Conservation (phyloP, 2,888 invertebrate species). For the Nephrotoma flavescens region DNA sequence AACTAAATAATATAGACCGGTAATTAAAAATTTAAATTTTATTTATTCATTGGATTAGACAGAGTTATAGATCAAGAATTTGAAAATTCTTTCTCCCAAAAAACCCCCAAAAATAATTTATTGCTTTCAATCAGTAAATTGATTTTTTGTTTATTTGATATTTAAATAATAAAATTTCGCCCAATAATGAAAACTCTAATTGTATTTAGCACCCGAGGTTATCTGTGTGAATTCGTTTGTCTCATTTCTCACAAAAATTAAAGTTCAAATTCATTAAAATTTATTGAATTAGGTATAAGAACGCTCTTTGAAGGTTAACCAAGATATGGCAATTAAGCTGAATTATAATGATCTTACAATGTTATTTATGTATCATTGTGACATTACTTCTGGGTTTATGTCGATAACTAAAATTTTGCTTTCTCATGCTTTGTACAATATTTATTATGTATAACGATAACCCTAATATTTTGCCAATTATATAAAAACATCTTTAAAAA, state of each 20-base stretch:
- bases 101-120: neutral
- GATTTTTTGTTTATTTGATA: neutral
- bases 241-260: neutral
- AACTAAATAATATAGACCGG: neutral
- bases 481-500: neutral
- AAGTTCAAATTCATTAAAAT: neutral
- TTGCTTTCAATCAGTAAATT: neutral
- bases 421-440: neutral
- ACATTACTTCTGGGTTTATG: neutral
- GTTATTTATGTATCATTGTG: neutral
- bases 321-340: neutral
- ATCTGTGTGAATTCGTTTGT: neutral
- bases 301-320: neutral
- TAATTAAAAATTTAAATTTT: neutral
- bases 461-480: neutral
- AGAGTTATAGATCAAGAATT: neutral
- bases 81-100: neutral
- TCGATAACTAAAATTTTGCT: neutral
- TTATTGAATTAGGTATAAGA: neutral
- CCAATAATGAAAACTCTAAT: neutral
- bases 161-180: neutral
- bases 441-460: neutral
- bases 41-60: neutral
- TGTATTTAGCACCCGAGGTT: neutral
- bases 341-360: neutral